phyloP scores from a whole-genome alignment of 2,888 invertebrate genomes.

The Tromatobia lineatoria region DNA sequence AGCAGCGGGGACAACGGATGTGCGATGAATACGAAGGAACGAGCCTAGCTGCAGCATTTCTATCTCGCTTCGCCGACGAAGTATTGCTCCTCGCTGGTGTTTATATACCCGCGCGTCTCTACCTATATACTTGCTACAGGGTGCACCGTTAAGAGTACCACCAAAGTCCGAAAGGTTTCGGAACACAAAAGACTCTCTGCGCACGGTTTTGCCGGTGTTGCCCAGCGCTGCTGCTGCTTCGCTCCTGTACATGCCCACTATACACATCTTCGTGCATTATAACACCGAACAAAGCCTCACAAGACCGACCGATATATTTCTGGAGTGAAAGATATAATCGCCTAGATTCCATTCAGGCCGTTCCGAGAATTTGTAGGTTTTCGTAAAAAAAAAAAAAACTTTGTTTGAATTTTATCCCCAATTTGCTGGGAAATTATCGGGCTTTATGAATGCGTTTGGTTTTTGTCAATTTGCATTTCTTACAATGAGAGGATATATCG shows the following conservation, averaged over 20 bases:
- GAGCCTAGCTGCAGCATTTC: constrained; percentile 45
- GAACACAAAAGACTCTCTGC: constrained; percentile 64
- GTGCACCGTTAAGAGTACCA: constrained; percentile 69
- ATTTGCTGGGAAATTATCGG: not conserved
- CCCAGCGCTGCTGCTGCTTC: constrained; percentile 19
- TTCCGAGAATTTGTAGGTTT: constrained; percentile 6
- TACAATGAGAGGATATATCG: no score
- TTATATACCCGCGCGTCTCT: constrained; percentile 26
- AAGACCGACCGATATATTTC: constrained; percentile 56
- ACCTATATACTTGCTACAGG: constrained; percentile 63
- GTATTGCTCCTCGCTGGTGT: constrained; percentile 36
- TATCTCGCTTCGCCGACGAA: constrained; percentile 34
- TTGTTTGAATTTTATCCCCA: not conserved
- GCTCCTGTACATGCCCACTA: constrained; percentile 5
- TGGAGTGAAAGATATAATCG: constrained; percentile 24
- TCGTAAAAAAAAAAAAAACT: not conserved
- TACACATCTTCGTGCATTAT: constrained; percentile 55
- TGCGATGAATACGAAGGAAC: constrained; percentile 70
- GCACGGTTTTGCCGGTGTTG: constrained; percentile 54
- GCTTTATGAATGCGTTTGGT: not conserved
- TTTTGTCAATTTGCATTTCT: not conserved
- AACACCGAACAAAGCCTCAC: constrained; percentile 61
- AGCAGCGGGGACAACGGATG: constrained; percentile 69
- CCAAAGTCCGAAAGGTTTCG: constrained; percentile 67
- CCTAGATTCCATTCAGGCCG: not conserved